Evolutionary conservation across 2,888 invertebrate species (phyloP).

Genomic region (Limenitis camilla): DNA sequence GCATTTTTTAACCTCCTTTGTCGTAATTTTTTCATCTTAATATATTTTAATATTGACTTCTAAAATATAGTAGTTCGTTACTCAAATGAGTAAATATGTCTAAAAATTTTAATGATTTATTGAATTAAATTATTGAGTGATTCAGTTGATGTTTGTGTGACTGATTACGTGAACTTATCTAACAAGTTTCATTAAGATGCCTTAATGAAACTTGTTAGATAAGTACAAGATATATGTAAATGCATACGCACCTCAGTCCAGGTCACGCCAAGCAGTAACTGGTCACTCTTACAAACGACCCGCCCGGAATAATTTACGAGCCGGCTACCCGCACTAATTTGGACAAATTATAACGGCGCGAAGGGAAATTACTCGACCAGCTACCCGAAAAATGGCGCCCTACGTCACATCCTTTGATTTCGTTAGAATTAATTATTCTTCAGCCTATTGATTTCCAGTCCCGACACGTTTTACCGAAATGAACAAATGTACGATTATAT

Average conservation of each 20-base stretch:
- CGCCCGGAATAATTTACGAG: conserved; percentile 20
- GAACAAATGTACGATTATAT: conserved; percentile 16
- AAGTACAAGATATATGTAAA: not conserved
- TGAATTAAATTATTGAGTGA: too few relatives aligned
- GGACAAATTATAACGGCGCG: conserved; percentile 44
- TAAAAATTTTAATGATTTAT: too few relatives aligned
- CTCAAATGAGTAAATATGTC: too few relatives aligned
- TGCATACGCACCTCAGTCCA: not conserved
- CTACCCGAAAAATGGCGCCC: conserved; percentile 28
- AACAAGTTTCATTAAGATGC: too few relatives aligned
- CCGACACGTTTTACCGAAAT: conserved; percentile 16
- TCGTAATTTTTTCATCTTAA: too few relatives aligned
- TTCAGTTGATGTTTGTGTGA: too few relatives aligned
- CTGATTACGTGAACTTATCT: not conserved
- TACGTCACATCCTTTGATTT: conserved; percentile 30
- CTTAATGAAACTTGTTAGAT: not conserved
- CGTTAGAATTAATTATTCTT: conserved; percentile 28
- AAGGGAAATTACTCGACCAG: conserved; percentile 28
- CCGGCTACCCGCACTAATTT: conserved; percentile 35
- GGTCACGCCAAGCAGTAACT: not conserved
- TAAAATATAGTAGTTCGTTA: too few relatives aligned
- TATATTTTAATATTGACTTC: too few relatives aligned
- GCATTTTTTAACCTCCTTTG: too few relatives aligned
- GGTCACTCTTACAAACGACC: conserved; percentile 9
- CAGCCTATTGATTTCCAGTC: conserved; percentile 13